Evolutionary conservation across 2,797 vertebrate genomes (phyloP), one percentile per base, ranked within the genome.

Genomic region (Molossus molossus): DNA sequence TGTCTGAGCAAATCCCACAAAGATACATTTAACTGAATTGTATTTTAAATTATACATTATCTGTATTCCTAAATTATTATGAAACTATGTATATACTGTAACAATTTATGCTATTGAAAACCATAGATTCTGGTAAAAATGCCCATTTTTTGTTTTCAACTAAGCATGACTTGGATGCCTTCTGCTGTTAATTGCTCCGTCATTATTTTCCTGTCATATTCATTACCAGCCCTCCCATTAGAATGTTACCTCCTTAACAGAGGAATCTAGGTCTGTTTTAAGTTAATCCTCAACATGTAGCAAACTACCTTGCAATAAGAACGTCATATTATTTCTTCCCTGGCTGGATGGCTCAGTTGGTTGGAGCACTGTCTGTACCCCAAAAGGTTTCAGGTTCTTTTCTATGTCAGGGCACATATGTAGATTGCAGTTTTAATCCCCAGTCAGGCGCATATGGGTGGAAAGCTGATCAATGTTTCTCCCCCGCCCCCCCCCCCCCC

Each of bases 1-100:
- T 58, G 23, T n/a, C 14, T 90, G 2, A 87, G 5, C 72, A 76
- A 83, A 62, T 45, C 0, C 1, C 62, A 18, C 33, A 64, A 0
- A 6, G 2, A 50, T n/a, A 80, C 33, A 72, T 85, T 77, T 94
- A 81, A 10, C 17, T 75, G n/a, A 69, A 69, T n/a, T 33, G n/a
- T 20, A 69, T 69, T 94, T 45, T 89, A 84, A 91, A 94, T 69
- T 88, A 77, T 57, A 55, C 6, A 17, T 55, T 77, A 23, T 45
- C 18, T 57, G 40, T 62, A 91, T 10, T 73, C 15, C 5, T 29
- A 9, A 45, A 14, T 14, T 12, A 82, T n/a, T 73, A 45, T 27
- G 1, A 85, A 94, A 76, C 2, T 33, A 33, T 67, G 18, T 3
- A 57, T 21, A 40, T n/a, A 80, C 48, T 25, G 45, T 8, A 70